phyloP scores from a whole-genome alignment of 2,113 vertebrate species.

The Vidua chalybeata region DNA sequence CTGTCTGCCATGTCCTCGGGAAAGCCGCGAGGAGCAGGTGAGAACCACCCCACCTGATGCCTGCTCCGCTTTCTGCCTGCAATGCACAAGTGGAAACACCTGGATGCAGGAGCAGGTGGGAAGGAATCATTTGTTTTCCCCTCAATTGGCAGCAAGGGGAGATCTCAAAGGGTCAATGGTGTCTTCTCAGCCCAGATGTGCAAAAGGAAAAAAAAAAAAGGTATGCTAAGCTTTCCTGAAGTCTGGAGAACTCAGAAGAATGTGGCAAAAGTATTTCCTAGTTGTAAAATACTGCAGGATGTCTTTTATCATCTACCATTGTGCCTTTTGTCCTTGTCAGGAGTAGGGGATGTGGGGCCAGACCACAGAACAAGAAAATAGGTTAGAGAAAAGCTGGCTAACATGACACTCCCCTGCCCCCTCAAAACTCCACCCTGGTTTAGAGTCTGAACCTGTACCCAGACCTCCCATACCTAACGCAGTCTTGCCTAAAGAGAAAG shows the following conservation, averaged over 20 bases:
- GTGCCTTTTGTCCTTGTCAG: not conserved
- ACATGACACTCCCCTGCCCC: fast-evolving
- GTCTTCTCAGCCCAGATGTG: not conserved
- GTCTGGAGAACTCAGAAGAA: not conserved
- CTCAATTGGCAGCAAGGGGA: not conserved
- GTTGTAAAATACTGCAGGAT: not conserved
- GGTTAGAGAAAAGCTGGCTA: not conserved
- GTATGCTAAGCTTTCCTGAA: not conserved
- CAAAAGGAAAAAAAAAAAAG: not conserved
- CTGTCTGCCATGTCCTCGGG: not conserved
- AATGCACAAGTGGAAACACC: fast-evolving
- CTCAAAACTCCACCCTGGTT: not conserved
- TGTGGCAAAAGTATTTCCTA: not conserved
- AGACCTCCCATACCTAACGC: not conserved
- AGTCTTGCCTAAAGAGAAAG: not conserved
- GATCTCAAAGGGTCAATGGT: not conserved
- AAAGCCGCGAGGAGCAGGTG: not conserved
- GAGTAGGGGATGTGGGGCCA: not conserved
- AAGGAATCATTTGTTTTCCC: not conserved
- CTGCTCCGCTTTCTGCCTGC: not conserved
- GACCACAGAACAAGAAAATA: not conserved
- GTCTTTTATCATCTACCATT: not conserved
- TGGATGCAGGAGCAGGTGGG: not conserved
- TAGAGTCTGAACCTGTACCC: not conserved
- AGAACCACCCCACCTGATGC: not conserved